Percentiles rank a stretch among this genome's conserved stretches.
These are phyloP conservation scores for Oncorhynchus mykiss DNA, from an alignment of 2,113 vertebrate genomes.

Conservation along the genomic window DNA sequence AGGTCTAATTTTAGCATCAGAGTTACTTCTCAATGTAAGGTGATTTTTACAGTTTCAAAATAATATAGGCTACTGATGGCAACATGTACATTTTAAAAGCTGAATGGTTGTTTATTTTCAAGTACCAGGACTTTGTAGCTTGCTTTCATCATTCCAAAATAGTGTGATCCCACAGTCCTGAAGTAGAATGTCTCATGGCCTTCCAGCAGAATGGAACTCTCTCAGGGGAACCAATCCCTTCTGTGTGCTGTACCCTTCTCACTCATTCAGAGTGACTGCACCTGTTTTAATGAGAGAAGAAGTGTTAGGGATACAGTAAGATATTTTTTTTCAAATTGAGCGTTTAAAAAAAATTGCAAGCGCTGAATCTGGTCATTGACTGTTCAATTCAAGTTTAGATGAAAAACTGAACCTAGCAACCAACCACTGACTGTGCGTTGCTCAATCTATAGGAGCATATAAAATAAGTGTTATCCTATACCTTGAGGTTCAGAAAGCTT, in stretches of 20 bases:
- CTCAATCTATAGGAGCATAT: conserved; percentile 68
- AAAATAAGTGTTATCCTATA: conserved; percentile 72
- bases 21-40: too few species aligned
- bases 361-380: neutral
- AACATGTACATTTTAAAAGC: neutral
- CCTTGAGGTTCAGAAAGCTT: conserved; percentile 68
- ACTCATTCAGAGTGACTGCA: neutral
- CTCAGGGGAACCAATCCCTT: conserved; percentile 15
- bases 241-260: neutral
- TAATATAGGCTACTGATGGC: neutral
- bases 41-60: neutral
- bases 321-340: too few species aligned
- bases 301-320: neutral
- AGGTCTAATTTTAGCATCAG: neutral
- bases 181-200: conserved; percentile 4
- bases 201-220: neutral
- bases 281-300: neutral
- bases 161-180: conserved; percentile 13
- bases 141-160: neutral
- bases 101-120: neutral
- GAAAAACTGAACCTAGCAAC: neutral
- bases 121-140: neutral
- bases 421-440: neutral
- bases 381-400: neutral
- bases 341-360: neutral